These are phyloP conservation scores for Desmodus rotundus DNA, from an alignment of 2,113 vertebrate genomes.

Conservation along the genomic window DNA sequence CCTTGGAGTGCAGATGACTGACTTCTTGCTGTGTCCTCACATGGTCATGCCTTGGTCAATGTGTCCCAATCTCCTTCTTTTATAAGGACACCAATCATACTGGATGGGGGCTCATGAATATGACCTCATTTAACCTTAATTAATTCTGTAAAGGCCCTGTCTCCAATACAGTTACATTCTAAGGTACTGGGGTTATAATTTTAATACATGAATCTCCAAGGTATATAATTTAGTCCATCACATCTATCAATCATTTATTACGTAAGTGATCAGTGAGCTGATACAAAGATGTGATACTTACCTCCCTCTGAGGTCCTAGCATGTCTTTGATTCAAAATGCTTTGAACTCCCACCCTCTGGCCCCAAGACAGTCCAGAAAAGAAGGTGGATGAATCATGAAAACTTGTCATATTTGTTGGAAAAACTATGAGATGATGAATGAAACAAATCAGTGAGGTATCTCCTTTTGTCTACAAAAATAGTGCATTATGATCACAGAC, in stretches of 20 bases:
- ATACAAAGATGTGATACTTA: not conserved
- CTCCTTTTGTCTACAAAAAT: not conserved
- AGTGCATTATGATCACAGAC: not conserved
- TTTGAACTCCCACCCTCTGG: not conserved
- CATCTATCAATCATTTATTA: not conserved
- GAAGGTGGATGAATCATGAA: not conserved
- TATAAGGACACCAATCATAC: not conserved
- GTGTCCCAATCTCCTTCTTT: not conserved
- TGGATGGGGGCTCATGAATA: not conserved
- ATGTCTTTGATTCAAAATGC: not conserved
- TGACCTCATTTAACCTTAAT: not conserved
- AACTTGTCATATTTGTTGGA: not conserved
- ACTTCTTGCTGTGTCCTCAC: not conserved
- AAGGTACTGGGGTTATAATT: not conserved
- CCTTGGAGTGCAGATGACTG: not conserved
- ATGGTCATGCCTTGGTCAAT: not conserved
- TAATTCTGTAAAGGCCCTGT: not conserved
- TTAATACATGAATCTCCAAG: not conserved
- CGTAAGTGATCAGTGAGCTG: not conserved
- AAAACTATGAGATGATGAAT: not conserved
- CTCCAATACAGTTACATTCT: not conserved
- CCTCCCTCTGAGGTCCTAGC: not conserved
- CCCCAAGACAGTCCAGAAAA: not conserved
- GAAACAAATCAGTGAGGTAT: not conserved
- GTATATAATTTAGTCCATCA: not conserved